Base-by-base conservation (phyloP, 2,797 vertebrate genomes). In the Salmo trutta region DNA sequence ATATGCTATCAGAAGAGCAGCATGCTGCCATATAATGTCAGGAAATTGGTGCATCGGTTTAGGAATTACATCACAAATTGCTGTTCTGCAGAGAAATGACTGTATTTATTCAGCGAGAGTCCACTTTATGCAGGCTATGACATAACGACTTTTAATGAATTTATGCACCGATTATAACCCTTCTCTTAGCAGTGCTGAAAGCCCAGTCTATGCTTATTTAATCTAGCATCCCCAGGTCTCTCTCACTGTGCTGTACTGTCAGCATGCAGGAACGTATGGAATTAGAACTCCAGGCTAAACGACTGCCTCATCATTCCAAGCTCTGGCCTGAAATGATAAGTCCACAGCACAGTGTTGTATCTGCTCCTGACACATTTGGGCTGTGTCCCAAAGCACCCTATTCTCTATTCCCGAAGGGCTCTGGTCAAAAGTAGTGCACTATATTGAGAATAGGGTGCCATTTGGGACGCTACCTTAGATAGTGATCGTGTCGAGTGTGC, bases 281-380 rank as follows among this genome's bases (percentile, higher is more conserved):
- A 93, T 91, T 90, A 78, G 89, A 91, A 90, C 92, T 91, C 81
- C 72, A 87, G 90, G 91, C 86, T 79, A 88, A 62, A 90, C 72
- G 8, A 56, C 78, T 79, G 86, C 84, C 74, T 84, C 77, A 21
- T 83, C 31, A 47, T 5, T 73, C 85, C 83, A 83, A 83, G 81
- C 80, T 73, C 78, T 77, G 53, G 81, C 81, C 41, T n/a, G 1
- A 41, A 73, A 81, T 36, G 88, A 92, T 92, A 88, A 89, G 81
- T 81, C 83, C 87, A 77, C 78, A 82, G 83, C 86, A 84, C 83
- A 84, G 77, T 86, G 88, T 85, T 64, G 21, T 83, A 87, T 81
- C 83, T 81, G 85, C 86, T 27, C 77, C 81, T 71, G 83, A 88
- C 77, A 59, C 76, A 14, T 67, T 67, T 33, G 8, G 5, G 6